Evolutionary conservation across 2,888 invertebrate species (phyloP).

Genomic region (Morinoia aosen): DNA sequence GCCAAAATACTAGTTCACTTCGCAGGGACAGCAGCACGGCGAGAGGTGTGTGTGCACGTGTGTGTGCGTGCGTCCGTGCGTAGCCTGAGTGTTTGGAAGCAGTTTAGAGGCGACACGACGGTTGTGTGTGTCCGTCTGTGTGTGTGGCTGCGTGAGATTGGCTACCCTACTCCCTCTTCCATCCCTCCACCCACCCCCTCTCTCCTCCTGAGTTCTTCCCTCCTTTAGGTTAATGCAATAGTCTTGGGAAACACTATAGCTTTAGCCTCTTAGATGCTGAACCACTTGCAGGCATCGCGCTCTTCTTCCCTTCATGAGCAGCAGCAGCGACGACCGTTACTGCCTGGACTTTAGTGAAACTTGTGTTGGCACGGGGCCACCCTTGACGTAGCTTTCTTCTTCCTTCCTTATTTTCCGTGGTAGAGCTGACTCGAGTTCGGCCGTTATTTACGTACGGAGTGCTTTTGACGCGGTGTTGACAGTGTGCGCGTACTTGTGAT

Average conservation of each 20-base stretch:
- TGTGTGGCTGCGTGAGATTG: conserved; percentile 16
- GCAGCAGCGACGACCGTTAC: not conserved
- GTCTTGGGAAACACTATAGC: conserved; percentile 33
- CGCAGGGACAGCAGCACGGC: not conserved
- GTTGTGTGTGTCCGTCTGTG: conserved; percentile 37
- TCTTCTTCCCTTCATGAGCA: not conserved
- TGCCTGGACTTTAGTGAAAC: not conserved
- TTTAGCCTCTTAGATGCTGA: not conserved
- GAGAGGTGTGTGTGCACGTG: conserved; percentile 22
- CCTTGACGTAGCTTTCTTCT: not conserved
- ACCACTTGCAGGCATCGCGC: not conserved
- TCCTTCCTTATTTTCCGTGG: not conserved
- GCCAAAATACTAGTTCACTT: conserved; percentile 39
- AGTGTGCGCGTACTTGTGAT: not conserved
- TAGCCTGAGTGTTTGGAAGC: conserved; percentile 45
- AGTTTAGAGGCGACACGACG: conserved; percentile 50
- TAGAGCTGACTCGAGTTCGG: not conserved
- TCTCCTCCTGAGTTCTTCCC: no score
- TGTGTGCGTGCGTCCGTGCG: conserved; percentile 9
- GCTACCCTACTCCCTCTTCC: not conserved
- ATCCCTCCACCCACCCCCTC: not conserved
- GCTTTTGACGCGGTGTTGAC: not conserved
- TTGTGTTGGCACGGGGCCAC: not conserved
- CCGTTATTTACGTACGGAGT: not conserved
- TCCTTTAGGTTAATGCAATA: conserved; percentile 38